Percentiles rank a stretch among this genome's conserved stretches.
These are phyloP conservation scores for Cheilosia grossa DNA, from an alignment of 2,888 invertebrate genomes.

Conservation along the genomic window DNA sequence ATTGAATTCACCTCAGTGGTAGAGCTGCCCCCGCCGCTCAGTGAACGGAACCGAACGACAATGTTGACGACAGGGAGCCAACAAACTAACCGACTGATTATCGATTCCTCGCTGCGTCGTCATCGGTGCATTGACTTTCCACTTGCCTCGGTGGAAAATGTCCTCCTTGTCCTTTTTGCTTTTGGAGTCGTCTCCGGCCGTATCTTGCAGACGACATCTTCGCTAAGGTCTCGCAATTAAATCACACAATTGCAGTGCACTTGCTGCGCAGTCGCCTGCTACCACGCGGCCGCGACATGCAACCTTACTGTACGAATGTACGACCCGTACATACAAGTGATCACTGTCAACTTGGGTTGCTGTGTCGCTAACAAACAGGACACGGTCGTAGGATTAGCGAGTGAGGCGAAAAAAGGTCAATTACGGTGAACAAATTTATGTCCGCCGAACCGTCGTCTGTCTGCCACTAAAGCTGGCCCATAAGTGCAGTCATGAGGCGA, in stretches of 20 bases:
- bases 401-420: constrained; percentile 65
- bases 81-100: constrained; percentile 33
- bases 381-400: constrained; percentile 49
- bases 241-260: constrained; percentile 68
- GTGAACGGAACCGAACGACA: neutral
- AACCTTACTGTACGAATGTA: constrained; percentile 59
- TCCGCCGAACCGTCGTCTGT: constrained; percentile 56
- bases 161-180: constrained; percentile 40
- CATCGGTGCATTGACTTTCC: constrained; percentile 52
- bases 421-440: constrained; percentile 74
- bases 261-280: constrained; percentile 61
- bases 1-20: constrained; percentile 55
- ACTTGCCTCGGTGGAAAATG: constrained; percentile 19
- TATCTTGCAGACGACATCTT: constrained; percentile 38
- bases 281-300: constrained; percentile 33
- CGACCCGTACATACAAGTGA: constrained; percentile 52
- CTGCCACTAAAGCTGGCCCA: constrained; percentile 1
- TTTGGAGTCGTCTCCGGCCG: constrained; percentile 12
- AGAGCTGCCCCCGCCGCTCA: neutral
- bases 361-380: constrained; percentile 65
- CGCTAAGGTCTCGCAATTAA: constrained; percentile 59
- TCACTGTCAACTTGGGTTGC: constrained; percentile 70
- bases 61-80: neutral
- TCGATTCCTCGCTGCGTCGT: constrained; percentile 37
- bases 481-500: constrained; percentile 21